These are phyloP conservation scores for Vultur gryphus DNA, from an alignment of 2,797 vertebrate genomes.

Conservation along the genomic window DNA sequence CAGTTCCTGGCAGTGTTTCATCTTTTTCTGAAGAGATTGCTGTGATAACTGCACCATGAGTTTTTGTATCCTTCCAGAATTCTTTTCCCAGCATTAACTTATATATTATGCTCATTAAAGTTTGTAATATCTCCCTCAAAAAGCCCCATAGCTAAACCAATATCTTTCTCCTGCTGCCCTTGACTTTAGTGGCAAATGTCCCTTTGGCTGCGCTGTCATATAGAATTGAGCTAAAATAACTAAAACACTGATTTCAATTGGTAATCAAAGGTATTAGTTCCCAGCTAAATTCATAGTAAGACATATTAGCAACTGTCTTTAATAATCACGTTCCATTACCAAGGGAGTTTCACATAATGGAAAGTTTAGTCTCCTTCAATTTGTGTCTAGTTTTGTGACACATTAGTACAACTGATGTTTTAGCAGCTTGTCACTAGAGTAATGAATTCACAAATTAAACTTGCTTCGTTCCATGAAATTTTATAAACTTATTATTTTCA, in stretches of 20 bases:
- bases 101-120: neutral
- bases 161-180: neutral
- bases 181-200: neutral
- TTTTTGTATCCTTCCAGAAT: neutral
- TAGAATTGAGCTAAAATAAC: neutral
- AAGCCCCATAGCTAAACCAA: neutral
- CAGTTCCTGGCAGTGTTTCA: neutral
- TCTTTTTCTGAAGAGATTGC: neutral
- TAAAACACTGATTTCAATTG: constrained; percentile 17
- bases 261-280: constrained; percentile 51
- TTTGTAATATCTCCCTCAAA: neutral
- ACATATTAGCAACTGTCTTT: constrained; percentile 58
- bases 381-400: constrained; percentile 60
- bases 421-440: constrained; percentile 48
- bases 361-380: constrained; percentile 66
- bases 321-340: constrained; percentile 50
- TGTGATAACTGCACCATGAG: neutral
- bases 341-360: constrained; percentile 54
- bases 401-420: constrained; percentile 54
- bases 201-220: neutral
- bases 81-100: neutral
- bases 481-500: constrained; percentile 56
- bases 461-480: neutral
- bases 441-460: constrained; percentile 67
- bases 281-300: constrained; percentile 26